These are phyloP conservation scores for Zaprionus kolodkinae DNA, from an alignment of 1,140 invertebrate genomes.

Conservation along the genomic window DNA sequence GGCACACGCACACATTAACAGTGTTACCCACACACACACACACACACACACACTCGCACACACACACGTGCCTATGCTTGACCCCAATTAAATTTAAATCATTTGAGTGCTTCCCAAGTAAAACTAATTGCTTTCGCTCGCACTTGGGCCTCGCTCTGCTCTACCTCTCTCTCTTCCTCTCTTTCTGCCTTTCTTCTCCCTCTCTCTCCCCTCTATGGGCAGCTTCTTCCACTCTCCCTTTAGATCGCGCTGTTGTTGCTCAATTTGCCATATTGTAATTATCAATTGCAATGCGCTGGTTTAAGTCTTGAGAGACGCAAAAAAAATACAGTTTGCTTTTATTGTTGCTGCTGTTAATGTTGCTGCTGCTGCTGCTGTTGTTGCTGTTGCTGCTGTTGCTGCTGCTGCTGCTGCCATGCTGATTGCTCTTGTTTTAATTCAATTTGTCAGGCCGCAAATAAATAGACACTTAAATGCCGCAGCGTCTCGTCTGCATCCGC, in stretches of 20 bases:
- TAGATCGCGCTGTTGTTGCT: constrained; percentile 24
- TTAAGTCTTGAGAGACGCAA: constrained; percentile 35
- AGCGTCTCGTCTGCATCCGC: constrained; percentile 55
- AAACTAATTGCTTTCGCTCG: constrained; percentile 74
- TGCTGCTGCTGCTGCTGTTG: not conserved
- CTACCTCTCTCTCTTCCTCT: not conserved
- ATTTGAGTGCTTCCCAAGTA: constrained; percentile 73
- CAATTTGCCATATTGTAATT: constrained; percentile 47
- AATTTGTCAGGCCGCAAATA: constrained; percentile 70
- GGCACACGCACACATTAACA: constrained; percentile 16
- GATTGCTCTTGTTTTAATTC: constrained; percentile 66
- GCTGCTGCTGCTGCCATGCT: constrained; percentile 20
- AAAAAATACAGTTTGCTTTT: not conserved
- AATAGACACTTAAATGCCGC: constrained; percentile 56
- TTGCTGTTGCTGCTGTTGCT: not conserved
- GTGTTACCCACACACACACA: constrained; percentile 11
- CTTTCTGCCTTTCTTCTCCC: not conserved
- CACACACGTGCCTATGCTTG: constrained; percentile 52
- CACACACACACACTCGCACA: not conserved
- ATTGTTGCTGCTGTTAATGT: not conserved
- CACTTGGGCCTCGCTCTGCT: not conserved
- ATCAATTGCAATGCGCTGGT: constrained; percentile 34
- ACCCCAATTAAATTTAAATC: constrained; percentile 81
- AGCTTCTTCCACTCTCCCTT: not conserved
- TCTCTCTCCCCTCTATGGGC: not conserved